Conservation (phyloP, 2,113 vertebrate genomes). For the Alethe castanea region DNA sequence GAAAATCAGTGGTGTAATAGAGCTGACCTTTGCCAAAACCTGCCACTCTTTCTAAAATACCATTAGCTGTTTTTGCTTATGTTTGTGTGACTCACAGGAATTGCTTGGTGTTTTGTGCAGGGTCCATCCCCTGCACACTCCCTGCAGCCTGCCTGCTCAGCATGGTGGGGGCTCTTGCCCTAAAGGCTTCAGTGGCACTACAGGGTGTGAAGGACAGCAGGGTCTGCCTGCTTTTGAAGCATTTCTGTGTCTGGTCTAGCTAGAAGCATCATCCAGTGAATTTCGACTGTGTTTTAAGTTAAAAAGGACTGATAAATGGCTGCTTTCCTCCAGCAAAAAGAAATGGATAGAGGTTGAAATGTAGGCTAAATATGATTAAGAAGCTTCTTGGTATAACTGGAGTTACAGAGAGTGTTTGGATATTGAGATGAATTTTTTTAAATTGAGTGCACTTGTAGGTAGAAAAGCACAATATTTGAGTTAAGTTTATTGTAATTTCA, state of each 20-base stretch:
- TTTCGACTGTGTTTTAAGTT: background rate
- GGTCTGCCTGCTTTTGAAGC: background rate
- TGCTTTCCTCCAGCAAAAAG: background rate
- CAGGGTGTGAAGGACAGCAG: background rate
- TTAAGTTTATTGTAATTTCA: background rate
- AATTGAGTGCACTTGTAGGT: background rate
- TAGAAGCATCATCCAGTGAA: background rate
- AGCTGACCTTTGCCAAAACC: background rate
- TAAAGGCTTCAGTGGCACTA: background rate
- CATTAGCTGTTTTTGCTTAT: background rate
- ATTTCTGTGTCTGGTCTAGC: background rate
- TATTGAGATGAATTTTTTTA: background rate
- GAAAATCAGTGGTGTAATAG: background rate
- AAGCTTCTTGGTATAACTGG: background rate
- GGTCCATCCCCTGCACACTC: rapidly evolving
- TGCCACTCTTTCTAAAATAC: background rate
- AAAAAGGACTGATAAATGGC: background rate
- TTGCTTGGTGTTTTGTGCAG: background rate
- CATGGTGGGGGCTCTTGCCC: rapidly evolving
- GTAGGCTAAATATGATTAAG: background rate
- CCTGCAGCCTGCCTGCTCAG: background rate
- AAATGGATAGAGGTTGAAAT: background rate
- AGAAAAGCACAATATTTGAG: background rate
- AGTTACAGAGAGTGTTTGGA: background rate
- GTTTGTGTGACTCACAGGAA: background rate